A percentile compares a stretch with the other conserved stretches of the same genome.
Evolutionary conservation across 2,888 invertebrate species (phyloP).

Genomic region (Caradrina kadenii): DNA sequence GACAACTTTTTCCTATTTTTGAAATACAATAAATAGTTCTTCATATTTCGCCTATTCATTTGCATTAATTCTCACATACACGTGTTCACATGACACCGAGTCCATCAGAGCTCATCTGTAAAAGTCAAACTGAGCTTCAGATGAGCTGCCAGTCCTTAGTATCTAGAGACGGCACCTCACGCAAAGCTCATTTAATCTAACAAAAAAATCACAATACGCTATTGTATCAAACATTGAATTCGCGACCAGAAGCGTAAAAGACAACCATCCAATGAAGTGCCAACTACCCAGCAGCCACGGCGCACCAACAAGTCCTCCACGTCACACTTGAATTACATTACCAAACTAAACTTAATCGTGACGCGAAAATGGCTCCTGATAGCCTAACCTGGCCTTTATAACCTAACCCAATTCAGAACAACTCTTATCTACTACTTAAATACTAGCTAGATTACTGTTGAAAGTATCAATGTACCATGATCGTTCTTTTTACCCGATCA

Average conservation of each 20-base stretch:
- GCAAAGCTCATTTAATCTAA: too few species aligned
- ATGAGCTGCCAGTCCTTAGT: too few species aligned
- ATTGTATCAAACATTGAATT: not conserved
- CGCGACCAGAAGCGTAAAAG: not conserved
- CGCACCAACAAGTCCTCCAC: not conserved
- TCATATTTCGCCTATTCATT: too few species aligned
- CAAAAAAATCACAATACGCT: too few species aligned
- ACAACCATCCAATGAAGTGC: not conserved
- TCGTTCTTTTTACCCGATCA: not conserved
- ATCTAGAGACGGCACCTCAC: too few species aligned
- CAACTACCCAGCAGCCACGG: not conserved
- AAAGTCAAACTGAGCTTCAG: too few species aligned
- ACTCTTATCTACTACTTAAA: slow-evolving; percentile 38
- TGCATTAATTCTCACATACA: too few species aligned
- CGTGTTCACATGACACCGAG: too few species aligned
- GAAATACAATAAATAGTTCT: too few species aligned
- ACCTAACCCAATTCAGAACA: slow-evolving; percentile 54
- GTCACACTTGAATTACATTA: not conserved
- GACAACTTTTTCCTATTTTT: too few species aligned
- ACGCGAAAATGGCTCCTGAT: slow-evolving; percentile 38
- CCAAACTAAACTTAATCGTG: slow-evolving; percentile 17
- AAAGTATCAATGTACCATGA: slow-evolving; percentile 1
- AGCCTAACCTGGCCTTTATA: slow-evolving; percentile 58
- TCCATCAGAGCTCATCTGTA: too few species aligned
- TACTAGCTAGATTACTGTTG: slow-evolving; percentile 21